Evolutionary conservation across 1,140 invertebrate genomes (phyloP).

Genomic region (Teleopsis dalmanni): DNA sequence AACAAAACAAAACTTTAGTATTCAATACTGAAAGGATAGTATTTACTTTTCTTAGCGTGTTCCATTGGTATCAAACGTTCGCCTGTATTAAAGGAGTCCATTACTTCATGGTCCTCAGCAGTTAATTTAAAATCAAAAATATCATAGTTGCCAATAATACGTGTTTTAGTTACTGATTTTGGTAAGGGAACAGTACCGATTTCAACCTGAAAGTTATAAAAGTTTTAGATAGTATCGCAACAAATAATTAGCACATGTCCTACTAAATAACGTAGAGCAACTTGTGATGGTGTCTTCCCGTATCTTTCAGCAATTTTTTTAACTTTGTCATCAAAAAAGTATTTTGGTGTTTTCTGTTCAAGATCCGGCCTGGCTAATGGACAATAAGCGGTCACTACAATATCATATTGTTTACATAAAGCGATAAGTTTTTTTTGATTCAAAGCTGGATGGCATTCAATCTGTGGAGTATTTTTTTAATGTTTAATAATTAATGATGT

Average conservation of each 20-base stretch:
- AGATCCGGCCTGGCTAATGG: slow-evolving; percentile 67
- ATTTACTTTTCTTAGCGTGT: slow-evolving; percentile 48
- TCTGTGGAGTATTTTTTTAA: no score
- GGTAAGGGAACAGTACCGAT: slow-evolving; percentile 71
- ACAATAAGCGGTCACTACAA: slow-evolving; percentile 70
- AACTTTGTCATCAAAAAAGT: slow-evolving; percentile 58
- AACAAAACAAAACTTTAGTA: slow-evolving; percentile 3
- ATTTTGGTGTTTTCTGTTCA: slow-evolving; percentile 57
- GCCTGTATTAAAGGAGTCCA: slow-evolving; percentile 53
- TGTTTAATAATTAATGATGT: no score
- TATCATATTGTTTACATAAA: slow-evolving; percentile 60
- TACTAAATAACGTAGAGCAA: slow-evolving; percentile 56
- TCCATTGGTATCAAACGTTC: slow-evolving; percentile 35
- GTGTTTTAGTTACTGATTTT: slow-evolving; percentile 67
- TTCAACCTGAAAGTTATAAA: slow-evolving; percentile 48
- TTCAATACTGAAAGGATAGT: slow-evolving; percentile 56
- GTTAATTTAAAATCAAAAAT: slow-evolving; percentile 72
- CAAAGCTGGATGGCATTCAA: slow-evolving; percentile 81
- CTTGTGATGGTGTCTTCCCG: slow-evolving; percentile 66
- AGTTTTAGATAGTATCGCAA: background rate
- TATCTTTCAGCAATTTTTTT: slow-evolving; percentile 57
- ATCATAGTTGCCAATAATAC: slow-evolving; percentile 68
- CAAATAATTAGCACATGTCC: slow-evolving; percentile 43
- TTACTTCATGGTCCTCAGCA: slow-evolving; percentile 50
- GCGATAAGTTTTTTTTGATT: slow-evolving; percentile 67